Base-by-base conservation (phyloP, 2,113 vertebrate genomes). In the Microcebus murinus region DNA sequence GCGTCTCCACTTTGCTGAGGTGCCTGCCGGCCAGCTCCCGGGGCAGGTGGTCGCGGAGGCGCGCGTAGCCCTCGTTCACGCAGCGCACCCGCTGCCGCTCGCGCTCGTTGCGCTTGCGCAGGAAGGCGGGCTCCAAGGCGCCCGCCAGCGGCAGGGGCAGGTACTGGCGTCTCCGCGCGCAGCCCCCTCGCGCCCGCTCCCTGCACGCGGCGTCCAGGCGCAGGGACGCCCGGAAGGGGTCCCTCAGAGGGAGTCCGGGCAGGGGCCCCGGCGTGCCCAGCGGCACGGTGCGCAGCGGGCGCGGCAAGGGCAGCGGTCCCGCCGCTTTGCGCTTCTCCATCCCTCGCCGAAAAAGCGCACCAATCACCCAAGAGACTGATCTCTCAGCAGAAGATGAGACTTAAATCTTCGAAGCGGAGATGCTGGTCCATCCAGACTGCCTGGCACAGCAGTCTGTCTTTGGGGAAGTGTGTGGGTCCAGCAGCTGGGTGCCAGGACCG, bases 1-100 rank as follows among this genome's bases (percentile, higher is more conserved):
- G 98, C 4, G 99, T 99, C 98, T 99, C 99, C 98, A 99, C 99
- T 93, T 99, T 99, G 98, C 99, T 99, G 92, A 99, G 99, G 85
- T 99, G 98, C 93, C 98, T 99, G 96, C 99, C 99, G 1, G 99
- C 98, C n/a, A 99, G 98, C 73, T 99, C 99, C 45, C 97, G 98
- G 15, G 99, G 99, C 90, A 99, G 99, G 97, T 99, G 99, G 95
- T 99, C 98, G 13, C 99, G 97, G 45, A 99, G 99, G 42, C 99
- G 99, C 4, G 99, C 98, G 96, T 99, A 99, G 42, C 99, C 99
- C 93, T 99, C 99, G 25, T 99, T 99, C 68, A 99, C 99, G 20
- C 99, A 99, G 96, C 99, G 99, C 96, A 99, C 99, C 42, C 99
- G 98, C 97, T 99, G 99, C 74, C 99, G 97, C 96, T 99, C 99